Evolutionary conservation across 2,797 vertebrate species (phyloP), one percentile per base, ranked within the genome.

Genomic region (Rhabdomys pumilio): DNA sequence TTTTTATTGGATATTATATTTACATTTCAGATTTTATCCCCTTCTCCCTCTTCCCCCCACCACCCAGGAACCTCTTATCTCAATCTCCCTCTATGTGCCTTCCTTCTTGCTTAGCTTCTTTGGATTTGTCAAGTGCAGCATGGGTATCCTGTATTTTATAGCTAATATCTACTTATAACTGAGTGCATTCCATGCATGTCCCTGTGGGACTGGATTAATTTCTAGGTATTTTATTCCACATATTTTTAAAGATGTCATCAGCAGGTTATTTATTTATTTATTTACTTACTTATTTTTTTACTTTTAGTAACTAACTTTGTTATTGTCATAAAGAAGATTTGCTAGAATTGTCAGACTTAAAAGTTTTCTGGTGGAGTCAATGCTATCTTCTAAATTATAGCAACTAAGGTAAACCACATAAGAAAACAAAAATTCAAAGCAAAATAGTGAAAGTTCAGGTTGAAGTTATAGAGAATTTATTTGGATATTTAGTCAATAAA

Each of bases 401-500:
- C 61, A 93, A 81, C 19, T 87, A 79, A 79, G 93, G 50, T 83
- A 83, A 1, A 17, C 41, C 53, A 80, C 59, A 61, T 53, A 75
- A 63, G 63, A 82, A 91, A 92, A 93, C 61, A 63, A 55, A 91
- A 93, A 83, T 29, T 57, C 15, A 3, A 17, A 80, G 75, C 50
- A 87, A 93, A 92, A 85, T 77, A 93, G 34, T 63, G 61, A 90
- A 83, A 94, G 15, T 95, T 97, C 20, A 87, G 55, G 19, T 80
- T 96, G 84, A 91, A 29, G 38, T 80, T 72, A 81, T 22, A 47
- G 38, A 75, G 29, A 80, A 53, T 94, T 88, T 92, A 47, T 90
- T 96, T 95, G 50, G 29, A 73, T 94, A n/a, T 4, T 86, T 94
- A 69, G 17, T 79, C 91, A 89, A 91, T 89, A 89, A 90, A 92